Evolutionary conservation across 1,140 invertebrate genomes (phyloP).

Genomic region (Chrysoperla carnea): DNA sequence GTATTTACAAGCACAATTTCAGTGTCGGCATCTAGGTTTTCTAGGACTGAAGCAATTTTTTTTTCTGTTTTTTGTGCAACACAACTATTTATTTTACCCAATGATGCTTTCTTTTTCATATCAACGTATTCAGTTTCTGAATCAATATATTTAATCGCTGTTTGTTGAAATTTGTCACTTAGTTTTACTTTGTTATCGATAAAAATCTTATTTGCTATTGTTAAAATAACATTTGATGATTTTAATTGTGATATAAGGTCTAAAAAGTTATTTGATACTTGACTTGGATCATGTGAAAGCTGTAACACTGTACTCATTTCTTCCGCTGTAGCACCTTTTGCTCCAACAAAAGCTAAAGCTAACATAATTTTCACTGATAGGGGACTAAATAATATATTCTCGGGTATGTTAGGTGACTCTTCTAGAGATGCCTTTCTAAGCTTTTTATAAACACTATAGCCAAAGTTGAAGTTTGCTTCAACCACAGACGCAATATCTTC

Average conservation of each 20-base stretch:
- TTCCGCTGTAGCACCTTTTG: conserved; percentile 29
- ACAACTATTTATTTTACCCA: conserved; percentile 46
- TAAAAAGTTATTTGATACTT: conserved; percentile 18
- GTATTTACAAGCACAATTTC: conserved; percentile 61
- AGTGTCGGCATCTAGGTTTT: conserved; percentile 31
- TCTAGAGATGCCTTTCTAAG: too few species aligned
- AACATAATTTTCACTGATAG: conserved; percentile 25
- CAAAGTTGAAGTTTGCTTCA: too few species aligned
- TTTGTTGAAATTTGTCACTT: conserved; percentile 24
- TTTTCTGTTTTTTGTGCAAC: conserved; percentile 51
- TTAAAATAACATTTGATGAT: conserved; percentile 27
- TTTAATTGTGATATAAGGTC: conserved; percentile 19
- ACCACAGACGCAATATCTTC: too few species aligned
- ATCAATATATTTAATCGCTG: conserved; percentile 28
- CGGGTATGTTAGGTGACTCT: too few species aligned
- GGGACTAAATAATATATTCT: conserved; percentile 26
- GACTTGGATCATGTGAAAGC: conserved; percentile 5
- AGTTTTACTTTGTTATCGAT: conserved; percentile 29
- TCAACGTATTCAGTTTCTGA: conserved; percentile 31
- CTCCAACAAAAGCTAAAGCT: conserved; percentile 29
- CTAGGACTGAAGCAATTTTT: conserved; percentile 46
- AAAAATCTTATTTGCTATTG: conserved; percentile 45
- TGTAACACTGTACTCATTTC: conserved; percentile 22
- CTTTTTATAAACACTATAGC: too few species aligned
- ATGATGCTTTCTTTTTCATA: conserved; percentile 26